Evolutionary conservation across 1,140 invertebrate species (phyloP).

Genomic region (Rhopalosiphum padi): DNA sequence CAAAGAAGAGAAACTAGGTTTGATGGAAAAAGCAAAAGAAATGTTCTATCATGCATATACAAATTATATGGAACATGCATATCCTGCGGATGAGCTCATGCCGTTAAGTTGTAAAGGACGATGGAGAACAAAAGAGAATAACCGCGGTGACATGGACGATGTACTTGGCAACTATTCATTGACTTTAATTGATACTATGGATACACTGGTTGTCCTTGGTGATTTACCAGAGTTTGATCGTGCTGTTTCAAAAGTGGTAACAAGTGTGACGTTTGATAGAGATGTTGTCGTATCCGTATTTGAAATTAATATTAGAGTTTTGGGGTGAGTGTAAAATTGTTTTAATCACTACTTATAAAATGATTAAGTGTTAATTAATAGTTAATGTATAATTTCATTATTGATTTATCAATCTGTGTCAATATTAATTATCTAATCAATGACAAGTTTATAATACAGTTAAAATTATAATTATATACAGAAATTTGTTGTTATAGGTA

Average conservation of each 20-base stretch:
- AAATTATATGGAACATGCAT: conserved; percentile 97
- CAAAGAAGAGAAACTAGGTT: conserved; percentile 64
- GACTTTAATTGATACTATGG: conserved; percentile 92
- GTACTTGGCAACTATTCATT: conserved; percentile 95
- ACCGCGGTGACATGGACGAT: conserved; percentile 95
- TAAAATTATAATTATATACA: background rate
- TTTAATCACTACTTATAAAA: conserved; percentile 53
- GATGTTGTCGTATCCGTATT: conserved; percentile 97
- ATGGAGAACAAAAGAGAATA: conserved; percentile 83
- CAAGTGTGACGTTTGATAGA: conserved; percentile 88
- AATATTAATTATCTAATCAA: background rate
- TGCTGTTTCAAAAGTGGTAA: conserved; percentile 85
- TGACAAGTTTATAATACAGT: background rate
- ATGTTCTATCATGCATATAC: conserved; percentile 99
- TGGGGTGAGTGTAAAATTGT: conserved; percentile 75
- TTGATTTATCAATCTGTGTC: background rate
- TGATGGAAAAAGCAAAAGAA: conserved; percentile 78
- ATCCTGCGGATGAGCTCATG: conserved; percentile 98
- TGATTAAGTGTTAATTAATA: no score
- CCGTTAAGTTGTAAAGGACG: conserved; percentile 93
- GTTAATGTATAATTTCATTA: background rate
- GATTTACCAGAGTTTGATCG: conserved; percentile 94
- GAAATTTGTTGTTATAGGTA: background rate
- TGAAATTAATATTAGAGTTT: conserved; percentile 96
- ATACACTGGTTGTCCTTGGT: conserved; percentile 90